Conservation (phyloP, 2,797 vertebrate species). For the Notolabrus celidotus region DNA sequence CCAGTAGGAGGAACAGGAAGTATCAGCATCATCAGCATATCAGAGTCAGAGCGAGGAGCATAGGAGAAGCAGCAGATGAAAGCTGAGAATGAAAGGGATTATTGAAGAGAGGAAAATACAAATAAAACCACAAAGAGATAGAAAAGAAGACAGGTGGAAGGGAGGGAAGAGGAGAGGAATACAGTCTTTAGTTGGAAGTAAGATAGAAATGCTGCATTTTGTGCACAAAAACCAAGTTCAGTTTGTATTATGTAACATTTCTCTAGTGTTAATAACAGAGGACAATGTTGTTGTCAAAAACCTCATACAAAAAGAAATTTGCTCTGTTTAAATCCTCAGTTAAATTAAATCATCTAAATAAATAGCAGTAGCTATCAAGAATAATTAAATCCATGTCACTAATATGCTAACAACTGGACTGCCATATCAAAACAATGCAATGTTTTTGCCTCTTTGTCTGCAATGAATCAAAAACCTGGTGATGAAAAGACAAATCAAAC, state of each 20-base stretch:
- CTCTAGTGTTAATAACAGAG: background rate
- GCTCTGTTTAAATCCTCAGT: constrained; percentile 1
- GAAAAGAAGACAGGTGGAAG: background rate
- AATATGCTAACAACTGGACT: background rate
- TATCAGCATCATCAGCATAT: constrained; percentile 78
- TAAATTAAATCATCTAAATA: background rate
- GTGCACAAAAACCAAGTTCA: background rate
- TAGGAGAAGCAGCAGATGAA: constrained; percentile 48
- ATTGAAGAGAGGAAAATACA: constrained; percentile 38
- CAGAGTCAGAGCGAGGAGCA: constrained; percentile 48
- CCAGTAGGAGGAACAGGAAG: constrained; percentile 75
- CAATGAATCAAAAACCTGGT: too few relatives aligned
- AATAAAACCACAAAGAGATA: constrained; percentile 16
- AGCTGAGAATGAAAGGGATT: constrained; percentile 44
- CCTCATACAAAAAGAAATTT: background rate
- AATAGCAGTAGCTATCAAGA: background rate
- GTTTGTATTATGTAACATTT: background rate
- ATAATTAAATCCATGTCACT: constrained; percentile 2
- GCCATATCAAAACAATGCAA: constrained; percentile 8
- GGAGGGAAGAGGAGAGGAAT: background rate
- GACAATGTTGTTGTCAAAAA: background rate
- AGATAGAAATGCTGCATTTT: background rate
- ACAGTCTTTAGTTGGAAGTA: background rate
- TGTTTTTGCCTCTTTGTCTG: background rate
- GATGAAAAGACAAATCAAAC: too few relatives aligned